Evolutionary conservation across 2,113 vertebrate species (phyloP).

Genomic region (Gopherus evgoodei): DNA sequence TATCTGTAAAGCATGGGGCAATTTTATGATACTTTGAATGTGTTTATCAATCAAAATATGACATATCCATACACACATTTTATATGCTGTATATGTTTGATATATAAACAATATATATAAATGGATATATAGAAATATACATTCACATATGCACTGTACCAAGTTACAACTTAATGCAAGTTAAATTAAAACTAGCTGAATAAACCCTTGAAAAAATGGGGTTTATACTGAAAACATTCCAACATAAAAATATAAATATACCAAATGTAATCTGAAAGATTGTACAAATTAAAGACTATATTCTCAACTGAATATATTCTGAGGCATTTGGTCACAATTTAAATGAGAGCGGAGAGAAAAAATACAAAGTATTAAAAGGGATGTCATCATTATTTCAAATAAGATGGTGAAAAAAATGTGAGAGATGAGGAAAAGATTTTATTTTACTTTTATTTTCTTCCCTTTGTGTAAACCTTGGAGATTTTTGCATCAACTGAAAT

Average conservation of each 20-base stretch:
- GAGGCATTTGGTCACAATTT: not conserved
- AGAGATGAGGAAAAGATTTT: not conserved
- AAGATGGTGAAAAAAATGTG: not conserved
- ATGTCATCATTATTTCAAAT: not conserved
- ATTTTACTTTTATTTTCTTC: not conserved
- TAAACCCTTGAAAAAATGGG: not conserved
- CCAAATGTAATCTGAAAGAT: not conserved
- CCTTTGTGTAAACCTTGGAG: not conserved
- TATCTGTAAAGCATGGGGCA: not conserved
- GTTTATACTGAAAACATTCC: not conserved
- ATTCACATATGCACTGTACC: not conserved
- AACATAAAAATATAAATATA: not conserved
- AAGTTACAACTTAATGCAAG: slow-evolving; percentile 5
- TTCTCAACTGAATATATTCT: not conserved
- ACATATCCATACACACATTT: not conserved
- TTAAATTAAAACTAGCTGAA: slow-evolving; percentile 3
- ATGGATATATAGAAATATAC: not conserved
- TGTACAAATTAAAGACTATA: not conserved
- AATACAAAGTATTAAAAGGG: not conserved
- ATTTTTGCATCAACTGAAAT: not conserved
- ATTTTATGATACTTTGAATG: not conserved
- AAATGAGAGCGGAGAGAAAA: not conserved
- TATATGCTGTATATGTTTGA: not conserved
- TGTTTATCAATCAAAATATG: not conserved
- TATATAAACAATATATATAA: not conserved